Evolutionary conservation across 2,797 vertebrate species (phyloP), one percentile per base, ranked within the genome.

Genomic region (Ara ararauna): DNA sequence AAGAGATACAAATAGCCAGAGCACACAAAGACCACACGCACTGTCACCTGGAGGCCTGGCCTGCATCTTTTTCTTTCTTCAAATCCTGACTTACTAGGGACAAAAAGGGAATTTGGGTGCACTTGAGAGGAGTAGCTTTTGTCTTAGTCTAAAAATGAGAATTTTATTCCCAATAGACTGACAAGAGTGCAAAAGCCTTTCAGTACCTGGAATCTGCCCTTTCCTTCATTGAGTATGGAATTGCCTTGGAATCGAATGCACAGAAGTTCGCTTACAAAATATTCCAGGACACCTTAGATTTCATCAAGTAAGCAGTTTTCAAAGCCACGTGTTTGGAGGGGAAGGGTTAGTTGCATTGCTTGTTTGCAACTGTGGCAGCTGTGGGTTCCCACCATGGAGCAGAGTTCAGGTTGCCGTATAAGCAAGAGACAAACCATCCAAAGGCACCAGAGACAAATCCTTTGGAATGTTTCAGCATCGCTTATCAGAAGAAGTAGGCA

Each of bases 181-280:
- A 99, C 97, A 99, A 99, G 95, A 97, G 98, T 78, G 98, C 93
- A 40, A 99, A 99, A 97, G 98, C 98, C 27, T 98, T 99, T 87
- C 98, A 97, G 95, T 99, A 99, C 97, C 95, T 99, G 96, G 99
- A 99, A 61, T 99, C 99, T 2, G 98, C 98, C 88, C 98, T 99
- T 98, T 98, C 97, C 83, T 99, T 99, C 51, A 98, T 99, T 16
- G 99, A 99, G 94, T 99, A 98, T 4, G 99, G 99, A 54, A 98
- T 99, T 38, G 98, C 99, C 81, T 98, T 99, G 98, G 99, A 99
- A 91, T 97, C 97, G 0, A 98, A 99, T 60, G 97, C 97, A 27
- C 96, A 98, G 62, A 98, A 98, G 98, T 98, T 98, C 2, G 98
- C 99, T 10, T 99, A 98, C 95, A 98, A 98, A 10, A 98, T 99